Conservation (phyloP, 2,888 invertebrate genomes). For the Ceriagrion tenellum region DNA sequence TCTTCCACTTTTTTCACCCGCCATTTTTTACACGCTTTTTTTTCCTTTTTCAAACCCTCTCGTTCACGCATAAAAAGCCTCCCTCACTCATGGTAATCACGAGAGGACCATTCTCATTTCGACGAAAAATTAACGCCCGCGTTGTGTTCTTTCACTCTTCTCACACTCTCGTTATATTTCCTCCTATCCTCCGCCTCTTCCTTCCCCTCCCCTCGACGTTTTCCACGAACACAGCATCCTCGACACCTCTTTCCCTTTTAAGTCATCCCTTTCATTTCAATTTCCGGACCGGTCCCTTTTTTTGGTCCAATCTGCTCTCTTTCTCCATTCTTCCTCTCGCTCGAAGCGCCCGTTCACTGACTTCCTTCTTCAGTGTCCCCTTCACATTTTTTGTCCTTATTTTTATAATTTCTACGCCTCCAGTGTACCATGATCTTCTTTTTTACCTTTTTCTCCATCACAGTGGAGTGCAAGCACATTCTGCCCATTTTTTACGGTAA, state of each 20-base stretch:
- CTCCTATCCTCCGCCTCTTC: not conserved
- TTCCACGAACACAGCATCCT: not conserved
- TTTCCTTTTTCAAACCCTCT: not conserved
- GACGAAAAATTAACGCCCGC: slow-evolving; percentile 32
- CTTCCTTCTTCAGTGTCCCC: not conserved
- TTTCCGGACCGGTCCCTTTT: not conserved
- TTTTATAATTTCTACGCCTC: not conserved
- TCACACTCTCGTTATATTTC: no score
- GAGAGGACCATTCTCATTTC: slow-evolving; percentile 32
- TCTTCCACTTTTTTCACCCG: not conserved
- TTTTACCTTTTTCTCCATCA: not conserved
- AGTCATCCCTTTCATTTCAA: not conserved
- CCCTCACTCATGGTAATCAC: slow-evolving; percentile 38
- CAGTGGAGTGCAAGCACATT: not conserved
- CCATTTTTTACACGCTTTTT: not conserved
- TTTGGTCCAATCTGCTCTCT: not conserved
- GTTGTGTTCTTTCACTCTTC: not conserved
- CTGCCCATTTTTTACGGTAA: not conserved
- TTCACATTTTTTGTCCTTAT: not conserved
- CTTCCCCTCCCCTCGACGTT: not conserved
- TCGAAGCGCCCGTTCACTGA: not conserved
- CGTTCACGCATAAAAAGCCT: not conserved
- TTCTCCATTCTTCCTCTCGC: not conserved
- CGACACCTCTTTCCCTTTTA: not conserved
- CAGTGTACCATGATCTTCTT: not conserved